Evolutionary conservation across 2,797 vertebrate genomes (phyloP), one percentile per base, ranked within the genome.

Genomic region (Distichodus sexfasciatus): DNA sequence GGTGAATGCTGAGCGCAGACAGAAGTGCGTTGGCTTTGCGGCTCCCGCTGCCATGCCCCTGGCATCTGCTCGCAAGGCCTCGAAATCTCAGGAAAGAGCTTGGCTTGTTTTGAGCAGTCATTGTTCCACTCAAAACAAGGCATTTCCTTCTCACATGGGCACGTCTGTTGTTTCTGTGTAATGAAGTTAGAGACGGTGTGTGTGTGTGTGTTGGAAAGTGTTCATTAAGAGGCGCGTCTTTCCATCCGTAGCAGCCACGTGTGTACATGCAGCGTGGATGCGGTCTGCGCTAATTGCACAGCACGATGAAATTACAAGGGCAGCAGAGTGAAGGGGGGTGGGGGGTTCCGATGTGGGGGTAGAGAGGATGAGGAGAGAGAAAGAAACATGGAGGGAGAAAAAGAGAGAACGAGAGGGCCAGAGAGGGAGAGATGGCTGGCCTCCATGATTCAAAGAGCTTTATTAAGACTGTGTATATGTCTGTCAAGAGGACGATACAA

Each of bases 271-370:
- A 79, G 76, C 44, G 41, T 44, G 44, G 23, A 58, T 60, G 47
- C 24, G 48, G 68, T 40, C 81, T 75, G 83, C 81, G 81, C 86
- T 87, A 85, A 85, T 88, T 84, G 84, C 80, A 83, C 76, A 84
- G 80, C 84, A 83, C 84, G 76, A 82, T 74, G 69, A 88, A 86
- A 87, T 88, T 87, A 87, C 83, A 77, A 89, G 84, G 47, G 40
- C 76, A 59, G 21, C 60, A 14, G 48, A 28, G 54, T 47, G 19
- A 66, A 31, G 50, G 46, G 28, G 69, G 23, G 14, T 21, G 29
- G 36, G 47, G 24, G 29, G 64, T 24, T n/a, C n/a, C n/a, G n/a
- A n/a, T n/a, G n/a, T n/a, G n/a, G 17, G 50, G 70, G 54, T 62
- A 66, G 72, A 78, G 57, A 69, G 6, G 19, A 54, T 46, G 69